A percentile compares a stretch with the other conserved stretches of the same genome.
phyloP scores from a whole-genome alignment of 1,140 invertebrate species.

The Procambarus virginalis region DNA sequence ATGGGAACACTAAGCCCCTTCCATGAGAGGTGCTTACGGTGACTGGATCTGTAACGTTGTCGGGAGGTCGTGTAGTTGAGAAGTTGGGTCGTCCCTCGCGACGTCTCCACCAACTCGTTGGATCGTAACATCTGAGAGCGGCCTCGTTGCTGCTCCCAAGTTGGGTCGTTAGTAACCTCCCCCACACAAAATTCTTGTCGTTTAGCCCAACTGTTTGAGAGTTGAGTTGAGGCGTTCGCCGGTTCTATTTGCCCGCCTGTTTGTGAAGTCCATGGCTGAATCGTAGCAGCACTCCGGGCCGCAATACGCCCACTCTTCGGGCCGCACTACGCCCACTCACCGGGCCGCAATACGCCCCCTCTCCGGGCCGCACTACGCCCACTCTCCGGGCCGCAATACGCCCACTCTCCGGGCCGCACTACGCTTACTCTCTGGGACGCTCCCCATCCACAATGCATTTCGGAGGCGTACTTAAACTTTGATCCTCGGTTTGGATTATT shows the following conservation, averaged over 20 bases:
- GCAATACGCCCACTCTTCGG: no score
- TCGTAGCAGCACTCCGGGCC: no score
- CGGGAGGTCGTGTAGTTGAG: constrained; percentile 40
- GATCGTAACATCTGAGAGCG: constrained; percentile 26
- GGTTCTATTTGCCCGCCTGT: background rate
- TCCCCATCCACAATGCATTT: no score
- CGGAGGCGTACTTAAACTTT: background rate
- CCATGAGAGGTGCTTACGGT: constrained; percentile 1
- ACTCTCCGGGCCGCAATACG: no score
- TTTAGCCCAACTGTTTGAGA: constrained; percentile 43
- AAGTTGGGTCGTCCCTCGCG: constrained; percentile 44
- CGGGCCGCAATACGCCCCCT: no score
- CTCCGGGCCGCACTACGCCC: no score
- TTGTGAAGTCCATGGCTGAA: no score
- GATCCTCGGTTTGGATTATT: background rate
- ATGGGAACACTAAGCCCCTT: background rate
- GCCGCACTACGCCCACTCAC: no score
- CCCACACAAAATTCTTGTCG: constrained; percentile 23
- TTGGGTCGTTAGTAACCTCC: constrained; percentile 42
- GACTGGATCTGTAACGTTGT: constrained; percentile 21
- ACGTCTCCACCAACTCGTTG: constrained; percentile 44
- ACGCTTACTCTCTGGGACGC: no score
- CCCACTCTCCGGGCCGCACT: no score
- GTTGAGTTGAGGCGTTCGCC: constrained; percentile 11
- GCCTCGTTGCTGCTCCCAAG: constrained; percentile 32